Base-by-base conservation (phyloP, 2,797 vertebrate genomes). In the Karalla daura region DNA sequence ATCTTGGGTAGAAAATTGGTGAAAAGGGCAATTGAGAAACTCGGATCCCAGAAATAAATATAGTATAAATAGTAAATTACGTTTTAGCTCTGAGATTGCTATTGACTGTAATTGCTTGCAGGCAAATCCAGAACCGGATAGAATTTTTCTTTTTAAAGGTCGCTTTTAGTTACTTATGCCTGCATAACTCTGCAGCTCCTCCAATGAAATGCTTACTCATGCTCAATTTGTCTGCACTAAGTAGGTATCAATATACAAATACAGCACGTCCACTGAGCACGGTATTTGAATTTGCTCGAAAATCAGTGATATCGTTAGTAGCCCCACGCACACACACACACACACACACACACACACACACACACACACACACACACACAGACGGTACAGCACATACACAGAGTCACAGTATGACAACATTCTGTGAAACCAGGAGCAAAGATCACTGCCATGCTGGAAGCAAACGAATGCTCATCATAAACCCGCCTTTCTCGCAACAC, bases 391-490 rank as follows among this genome's bases (percentile, higher is more conserved):
- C n/a, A n/a, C n/a, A n/a, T n/a, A n/a, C n/a, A n/a, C n/a, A n/a
- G n/a, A n/a, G n/a, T n/a, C 70, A 4, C 32, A 10, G 20, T 20
- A 4, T 58, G 52, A 33, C 51, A 41, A 74, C 35, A 6, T 36
- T 64, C 66, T 6, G 37, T 30, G 74, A 70, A 55, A 59, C 25
- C 7, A 14, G 64, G 91, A 86, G 72, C 91, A 92, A 93, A 93
- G 91, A 80, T 81, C 90, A 87, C 77, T 87, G 90, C 81, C 74
- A 49, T 76, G 90, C 47, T 93, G 91, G 88, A 91, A 88, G 73
- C 50, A 71, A 79, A 61, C 62, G 74, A 75, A 52, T 14, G 23
- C 62, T 68, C 36, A 76, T 50, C 78, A 71, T n/a, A 80, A 74
- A 72, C 66, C 44, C 66, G 55, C 58, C 64, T 46, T 44, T 56